phyloP scores from a whole-genome alignment of 2,797 vertebrate genomes.

The Microctenopoma lineatum region DNA sequence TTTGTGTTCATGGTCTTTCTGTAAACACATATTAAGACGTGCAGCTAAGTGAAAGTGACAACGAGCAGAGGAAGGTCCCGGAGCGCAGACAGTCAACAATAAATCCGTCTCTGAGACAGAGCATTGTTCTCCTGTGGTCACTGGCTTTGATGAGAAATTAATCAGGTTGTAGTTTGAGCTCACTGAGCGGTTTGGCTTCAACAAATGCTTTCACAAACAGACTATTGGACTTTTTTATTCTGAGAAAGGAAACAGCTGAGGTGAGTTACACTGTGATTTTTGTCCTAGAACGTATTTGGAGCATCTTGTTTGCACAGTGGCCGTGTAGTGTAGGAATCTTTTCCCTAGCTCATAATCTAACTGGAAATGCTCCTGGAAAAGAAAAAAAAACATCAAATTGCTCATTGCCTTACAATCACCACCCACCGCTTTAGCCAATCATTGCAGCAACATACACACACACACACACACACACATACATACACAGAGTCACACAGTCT shows the following conservation, averaged over 20 bases:
- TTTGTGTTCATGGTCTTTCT: neutral
- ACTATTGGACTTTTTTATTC: too few relatives aligned
- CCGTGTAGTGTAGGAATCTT: neutral
- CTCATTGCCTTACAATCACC: slow-evolving; percentile 34
- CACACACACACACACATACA: slow-evolving; percentile 7
- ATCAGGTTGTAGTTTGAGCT: neutral
- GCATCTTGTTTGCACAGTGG: neutral
- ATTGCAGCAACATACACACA: slow-evolving; percentile 14
- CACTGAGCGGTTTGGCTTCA: neutral
- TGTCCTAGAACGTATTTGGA: neutral
- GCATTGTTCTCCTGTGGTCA: neutral
- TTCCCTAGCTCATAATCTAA: neutral
- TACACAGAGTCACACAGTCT: slow-evolving; percentile 22
- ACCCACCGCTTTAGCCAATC: slow-evolving; percentile 65
- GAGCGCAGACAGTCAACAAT: neutral
- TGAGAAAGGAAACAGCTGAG: too few relatives aligned
- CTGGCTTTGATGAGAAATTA: neutral
- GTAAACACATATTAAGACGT: neutral
- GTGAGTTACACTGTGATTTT: neutral
- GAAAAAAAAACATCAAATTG: neutral
- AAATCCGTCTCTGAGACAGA: too few relatives aligned
- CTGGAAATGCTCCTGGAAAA: neutral
- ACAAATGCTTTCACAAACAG: too few relatives aligned
- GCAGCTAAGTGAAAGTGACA: slow-evolving; percentile 1
- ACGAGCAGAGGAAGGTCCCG: slow-evolving; percentile 12